Base-by-base conservation (phyloP, 2,797 vertebrate species). In the Hapalemur alaotrensis region DNA sequence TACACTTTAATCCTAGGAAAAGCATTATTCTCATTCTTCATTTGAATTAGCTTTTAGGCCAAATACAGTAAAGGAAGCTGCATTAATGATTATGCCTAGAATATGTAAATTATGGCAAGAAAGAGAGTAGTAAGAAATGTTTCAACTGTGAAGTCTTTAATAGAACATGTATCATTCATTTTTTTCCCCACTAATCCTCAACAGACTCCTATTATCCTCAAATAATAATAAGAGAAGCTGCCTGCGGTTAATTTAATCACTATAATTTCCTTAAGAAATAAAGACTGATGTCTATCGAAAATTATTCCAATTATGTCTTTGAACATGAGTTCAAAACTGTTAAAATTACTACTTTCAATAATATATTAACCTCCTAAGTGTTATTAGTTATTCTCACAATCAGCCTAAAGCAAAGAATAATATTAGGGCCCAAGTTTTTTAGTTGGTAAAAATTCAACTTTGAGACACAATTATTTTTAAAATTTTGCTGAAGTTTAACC, bases 221-320 rank as follows among this genome's bases (percentile, higher is more conserved):
- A 85, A 85, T 92, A 97, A 86, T 97, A 97, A 97, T 61, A 3
- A 87, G 89, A 95, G 54, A 96, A 52, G 85, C 97, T 98, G 96
- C 95, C 98, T 98, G 96, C 85, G 92, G 96, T 96, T 97, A 73
- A 98, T 97, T 92, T 97, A 98, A 97, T 97, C 89, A 72, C 96
- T 97, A 48, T 75, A 91, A 97, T 41, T 92, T 98, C 95, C 96
- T 91, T 91, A 82, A 41, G 91, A 91, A 97, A 97, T 90, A 97
- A 97, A 98, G 95, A 88, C 88, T 97, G 93, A 97, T 94, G 76
- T 92, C 97, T 96, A 63, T 84, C 96, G 91, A 93, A 97, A 97
- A 97, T 96, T 95, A 95, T 94, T 96, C 73, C 91, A 97, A 96
- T 97, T 97, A 96, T 93, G 57, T 93, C 91, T 95, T 89, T 94